Evolutionary conservation across 2,113 vertebrate genomes (phyloP), one percentile per base, ranked within the genome.

Genomic region (Entelurus aequoreus): DNA sequence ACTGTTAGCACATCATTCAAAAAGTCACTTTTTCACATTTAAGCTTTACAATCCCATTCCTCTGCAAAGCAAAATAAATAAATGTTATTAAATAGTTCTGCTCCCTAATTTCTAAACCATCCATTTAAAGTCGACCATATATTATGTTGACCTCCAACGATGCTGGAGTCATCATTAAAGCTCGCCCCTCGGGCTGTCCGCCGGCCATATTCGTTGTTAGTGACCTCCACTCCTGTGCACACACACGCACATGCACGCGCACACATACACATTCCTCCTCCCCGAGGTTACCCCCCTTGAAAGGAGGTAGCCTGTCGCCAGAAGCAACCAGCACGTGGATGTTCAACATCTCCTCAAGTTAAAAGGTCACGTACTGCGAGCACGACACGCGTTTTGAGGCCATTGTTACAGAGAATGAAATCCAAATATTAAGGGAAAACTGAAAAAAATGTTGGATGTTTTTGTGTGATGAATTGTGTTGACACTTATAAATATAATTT

Each of bases 81-180:
- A 40, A 40, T 3, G 8, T 42, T 19, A 16, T n/a, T 3, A 10
- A 48, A 35, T 14, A 6, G 19, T 12, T 11, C 19, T 37, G 15
- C 11, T 8, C 2, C 6, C 8, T 28, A 19, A 74, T 57, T 13
- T 15, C 11, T 54, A 19, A 46, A 47, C 35, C 52, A 15, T 15
- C 16, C 0, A 2, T 38, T 66, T 5, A 66, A 55, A 52, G 58
- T 77, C 10, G 13, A 62, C 36, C 35, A 48, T 12, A 52, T 48
- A 63, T 54, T n/a, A 46, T 63, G 16, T 60, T 8, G 50, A 71
- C n/a, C 37, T 66, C 48, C 0, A 1, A 65, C 57, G 58, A 68
- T 57, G 44, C 57, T 62, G 40, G 57, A 48, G 50, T 58, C 62
- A 73, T 71, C 78, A 80, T 86, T 79, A 79, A 80, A 84, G 78